Percentiles rank a stretch among this genome's conserved stretches.
Evolutionary conservation across 2,113 vertebrate species (phyloP).

Genomic region (Oceanites oceanicus): DNA sequence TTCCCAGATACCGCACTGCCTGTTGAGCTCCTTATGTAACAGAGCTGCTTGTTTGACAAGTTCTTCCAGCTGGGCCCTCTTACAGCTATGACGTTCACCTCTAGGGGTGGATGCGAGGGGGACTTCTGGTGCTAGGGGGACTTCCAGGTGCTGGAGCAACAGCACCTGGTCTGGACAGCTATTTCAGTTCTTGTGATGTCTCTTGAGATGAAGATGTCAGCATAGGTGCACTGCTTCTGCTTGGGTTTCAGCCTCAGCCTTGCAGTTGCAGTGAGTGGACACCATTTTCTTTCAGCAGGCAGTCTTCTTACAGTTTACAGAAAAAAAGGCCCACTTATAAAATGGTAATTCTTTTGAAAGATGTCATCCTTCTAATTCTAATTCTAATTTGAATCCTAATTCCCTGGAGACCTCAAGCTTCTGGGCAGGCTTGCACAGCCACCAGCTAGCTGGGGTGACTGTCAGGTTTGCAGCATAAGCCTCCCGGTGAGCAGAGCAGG

Average conservation of each 20-base stretch:
- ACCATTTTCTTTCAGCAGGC: not conserved
- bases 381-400: not conserved
- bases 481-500: not conserved
- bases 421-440: not conserved
- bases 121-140: too few species aligned
- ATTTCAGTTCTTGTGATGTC: not conserved
- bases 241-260: not conserved
- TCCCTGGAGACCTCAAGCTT: not conserved
- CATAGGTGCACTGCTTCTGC: not conserved
- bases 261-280: not conserved
- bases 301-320: not conserved
- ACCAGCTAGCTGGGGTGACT: not conserved
- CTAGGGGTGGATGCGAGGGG: not conserved
- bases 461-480: not conserved
- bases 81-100: not conserved
- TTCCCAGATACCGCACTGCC: not conserved
- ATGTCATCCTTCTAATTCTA: not conserved
- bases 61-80: not conserved
- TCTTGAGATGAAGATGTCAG: not conserved
- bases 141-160: not conserved
- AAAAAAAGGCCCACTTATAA: not conserved
- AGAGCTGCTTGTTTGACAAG: not conserved
- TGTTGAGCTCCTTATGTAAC: not conserved
- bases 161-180: not conserved
- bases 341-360: not conserved